Conservation (phyloP, 1,140 invertebrate species). For the roundworm (Caenorhabditis elegans) region DNA sequence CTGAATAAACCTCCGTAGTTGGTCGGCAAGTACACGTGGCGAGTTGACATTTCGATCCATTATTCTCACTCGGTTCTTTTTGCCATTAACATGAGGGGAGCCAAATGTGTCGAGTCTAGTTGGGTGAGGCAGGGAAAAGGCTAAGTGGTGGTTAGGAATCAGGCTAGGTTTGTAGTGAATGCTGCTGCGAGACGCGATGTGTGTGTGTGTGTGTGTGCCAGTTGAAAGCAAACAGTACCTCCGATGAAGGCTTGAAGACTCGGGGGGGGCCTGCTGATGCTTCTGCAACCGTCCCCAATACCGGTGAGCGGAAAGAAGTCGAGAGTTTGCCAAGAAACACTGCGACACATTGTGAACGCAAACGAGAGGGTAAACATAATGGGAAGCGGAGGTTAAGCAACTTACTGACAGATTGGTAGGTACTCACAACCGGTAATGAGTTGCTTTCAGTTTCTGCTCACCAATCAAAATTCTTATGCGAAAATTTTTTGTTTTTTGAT, state of each 20-base stretch:
- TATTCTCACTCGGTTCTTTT: background rate
- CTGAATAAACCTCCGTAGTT: constrained; percentile 46
- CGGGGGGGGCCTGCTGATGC: background rate
- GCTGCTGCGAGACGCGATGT: constrained; percentile 23
- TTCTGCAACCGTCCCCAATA: constrained; percentile 2
- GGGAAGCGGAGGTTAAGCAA: constrained; percentile 11
- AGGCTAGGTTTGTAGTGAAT: constrained; percentile 28
- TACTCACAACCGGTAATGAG: constrained; percentile 29
- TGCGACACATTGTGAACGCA: constrained; percentile 26
- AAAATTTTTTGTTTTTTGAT: too few species aligned
- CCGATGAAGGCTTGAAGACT: constrained; percentile 27
- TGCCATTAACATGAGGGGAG: constrained; percentile 1
- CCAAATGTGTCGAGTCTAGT: constrained; percentile 29
- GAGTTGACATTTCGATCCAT: constrained; percentile 27
- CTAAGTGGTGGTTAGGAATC: constrained; percentile 31
- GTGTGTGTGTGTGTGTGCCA: constrained; percentile 6
- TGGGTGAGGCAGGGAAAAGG: background rate
- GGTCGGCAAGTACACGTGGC: constrained; percentile 42
- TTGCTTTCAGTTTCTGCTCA: background rate
- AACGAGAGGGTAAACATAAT: constrained; percentile 25
- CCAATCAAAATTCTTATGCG: too few species aligned
- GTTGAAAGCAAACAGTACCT: constrained; percentile 26
- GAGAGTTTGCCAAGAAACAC: constrained; percentile 32
- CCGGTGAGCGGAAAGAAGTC: constrained; percentile 16
- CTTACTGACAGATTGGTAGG: constrained; percentile 5